Evolutionary conservation across 1,140 invertebrate species (phyloP), one percentile per base, ranked within the genome.

Genomic region (Pissodes strobi): DNA sequence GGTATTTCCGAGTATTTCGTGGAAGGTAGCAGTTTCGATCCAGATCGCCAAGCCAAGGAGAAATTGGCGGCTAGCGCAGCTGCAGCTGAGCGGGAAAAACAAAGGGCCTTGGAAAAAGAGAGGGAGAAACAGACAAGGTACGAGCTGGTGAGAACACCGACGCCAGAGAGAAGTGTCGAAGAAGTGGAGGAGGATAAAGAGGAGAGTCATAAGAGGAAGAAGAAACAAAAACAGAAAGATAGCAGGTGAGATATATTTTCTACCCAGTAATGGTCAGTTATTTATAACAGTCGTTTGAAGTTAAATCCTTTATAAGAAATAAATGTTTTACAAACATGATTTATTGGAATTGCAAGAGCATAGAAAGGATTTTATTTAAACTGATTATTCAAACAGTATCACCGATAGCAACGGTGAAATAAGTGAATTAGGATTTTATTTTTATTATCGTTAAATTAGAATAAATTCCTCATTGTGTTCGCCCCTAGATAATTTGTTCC

Each of bases 1-100:
- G 95, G 95, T 45, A 94, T 99, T 67, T 92, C 92, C 21, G 90
- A 94, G 65, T 88, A 90, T 72, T 98, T 97, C 82, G 90, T 95
- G 10, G 95, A 97, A 79, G 95, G 95, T 19, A 91, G 90, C 72
- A 95, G 94, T 72, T 86, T 97, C 76, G 94, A 97, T 82, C 88
- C 91, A 9, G 89, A 92, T 74, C 82, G 93, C 18, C 87, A 88
- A 74, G 86, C 86, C 1, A 90, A 91, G 73, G 91, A 94, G 74
- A 87, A 90, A 52, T 82, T 88, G 64, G 85, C 86, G 64, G 79
- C 83, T 72, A 68, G 73, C 12, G 82, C 81, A 25, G 81, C 84
- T 38, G 79, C 81, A 21, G 70, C 80, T 21, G 79, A 83, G 78
- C 85, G 62, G 79, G 85, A 69, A 71, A 76, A 52, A 72, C 73